Conservation (phyloP, 1,140 invertebrate genomes). For the Bombus balteatus region DNA sequence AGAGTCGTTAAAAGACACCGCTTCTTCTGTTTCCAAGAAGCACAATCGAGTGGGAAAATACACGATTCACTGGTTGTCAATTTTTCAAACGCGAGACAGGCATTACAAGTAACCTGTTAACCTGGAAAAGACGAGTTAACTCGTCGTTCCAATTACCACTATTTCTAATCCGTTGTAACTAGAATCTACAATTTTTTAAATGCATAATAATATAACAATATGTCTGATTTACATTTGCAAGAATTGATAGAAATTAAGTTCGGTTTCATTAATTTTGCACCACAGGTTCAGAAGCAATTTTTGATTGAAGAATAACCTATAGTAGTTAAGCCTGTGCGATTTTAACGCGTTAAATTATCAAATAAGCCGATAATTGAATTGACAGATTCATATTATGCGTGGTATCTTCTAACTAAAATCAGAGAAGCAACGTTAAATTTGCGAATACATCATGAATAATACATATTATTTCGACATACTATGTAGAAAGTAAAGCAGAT, state of each 20-base stretch:
- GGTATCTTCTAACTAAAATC: not conserved
- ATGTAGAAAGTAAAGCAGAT: not conserved
- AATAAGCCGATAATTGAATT: not conserved
- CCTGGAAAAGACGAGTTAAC: not conserved
- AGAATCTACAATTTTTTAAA: not conserved
- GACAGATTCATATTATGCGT: not conserved
- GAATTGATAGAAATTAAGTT: not conserved
- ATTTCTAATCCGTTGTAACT: not conserved
- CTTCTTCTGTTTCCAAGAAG: too few species aligned
- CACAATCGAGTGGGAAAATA: constrained; percentile 1
- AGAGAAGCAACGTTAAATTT: not conserved
- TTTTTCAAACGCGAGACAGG: not conserved
- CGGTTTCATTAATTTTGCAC: not conserved
- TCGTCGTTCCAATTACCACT: not conserved
- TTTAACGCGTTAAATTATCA: not conserved
- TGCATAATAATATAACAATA: not conserved
- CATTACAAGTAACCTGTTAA: not conserved
- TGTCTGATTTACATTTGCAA: not conserved
- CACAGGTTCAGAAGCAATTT: not conserved
- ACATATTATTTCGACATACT: not conserved
- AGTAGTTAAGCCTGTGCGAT: not conserved
- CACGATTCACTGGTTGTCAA: not conserved
- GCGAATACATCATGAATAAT: not conserved
- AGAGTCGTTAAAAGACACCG: too few species aligned
- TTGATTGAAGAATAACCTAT: not conserved